Evolutionary conservation across 1,140 invertebrate genomes (phyloP).

Genomic region (Penaeus chinensis): DNA sequence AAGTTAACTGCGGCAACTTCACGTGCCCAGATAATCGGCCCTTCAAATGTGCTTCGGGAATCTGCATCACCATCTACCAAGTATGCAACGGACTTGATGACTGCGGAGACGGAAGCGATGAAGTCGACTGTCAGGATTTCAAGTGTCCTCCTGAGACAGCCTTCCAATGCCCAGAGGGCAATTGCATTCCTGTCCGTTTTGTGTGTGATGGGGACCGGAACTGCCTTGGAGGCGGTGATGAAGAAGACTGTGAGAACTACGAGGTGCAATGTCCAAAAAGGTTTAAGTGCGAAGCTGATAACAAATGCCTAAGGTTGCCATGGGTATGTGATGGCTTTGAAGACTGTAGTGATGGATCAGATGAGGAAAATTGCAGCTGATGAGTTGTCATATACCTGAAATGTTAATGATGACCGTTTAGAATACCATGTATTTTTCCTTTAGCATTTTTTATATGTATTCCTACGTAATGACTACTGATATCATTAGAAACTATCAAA

Average conservation of each 20-base stretch:
- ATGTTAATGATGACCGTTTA: too few species aligned
- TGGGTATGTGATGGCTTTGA: too few species aligned
- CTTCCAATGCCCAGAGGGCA: neutral
- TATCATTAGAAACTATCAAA: too few species aligned
- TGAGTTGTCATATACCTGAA: too few species aligned
- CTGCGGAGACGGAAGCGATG: slow-evolving; percentile 4
- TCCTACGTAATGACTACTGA: too few species aligned
- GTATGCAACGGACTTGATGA: neutral
- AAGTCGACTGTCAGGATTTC: neutral
- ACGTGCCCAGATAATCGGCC: neutral
- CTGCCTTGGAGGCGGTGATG: neutral
- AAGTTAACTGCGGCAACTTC: neutral
- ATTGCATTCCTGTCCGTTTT: neutral
- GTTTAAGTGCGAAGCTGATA: neutral
- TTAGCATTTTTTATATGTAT: too few species aligned
- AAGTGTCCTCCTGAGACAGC: neutral
- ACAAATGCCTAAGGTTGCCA: too few species aligned
- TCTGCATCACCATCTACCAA: slow-evolving; percentile 8
- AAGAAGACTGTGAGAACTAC: too few species aligned
- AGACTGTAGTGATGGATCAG: too few species aligned
- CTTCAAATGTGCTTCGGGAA: neutral
- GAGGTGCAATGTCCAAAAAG: neutral
- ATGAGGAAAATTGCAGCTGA: too few species aligned
- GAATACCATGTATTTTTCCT: too few species aligned
- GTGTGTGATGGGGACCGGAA: neutral